Evolutionary conservation across 1,140 invertebrate species (phyloP), one percentile per base, ranked within the genome.

Genomic region (Procambarus clarkii): DNA sequence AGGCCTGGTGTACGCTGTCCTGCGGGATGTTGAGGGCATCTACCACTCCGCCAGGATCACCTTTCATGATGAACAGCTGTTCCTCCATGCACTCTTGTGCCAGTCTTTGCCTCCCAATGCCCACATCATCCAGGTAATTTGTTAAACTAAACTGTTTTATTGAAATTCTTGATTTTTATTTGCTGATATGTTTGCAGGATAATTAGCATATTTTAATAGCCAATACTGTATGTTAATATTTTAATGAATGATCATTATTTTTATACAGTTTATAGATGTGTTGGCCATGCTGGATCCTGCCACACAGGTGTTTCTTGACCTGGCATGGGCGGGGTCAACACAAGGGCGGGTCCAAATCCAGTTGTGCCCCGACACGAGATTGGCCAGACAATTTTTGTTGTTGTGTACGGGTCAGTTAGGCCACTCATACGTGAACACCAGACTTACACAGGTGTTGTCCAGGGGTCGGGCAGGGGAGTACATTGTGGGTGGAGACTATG

Each of bases 401-500:
- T 54, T 89, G 7, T 89, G 79, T 50, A 58, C 64, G 13, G 87
- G 87, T 8, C 64, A 82, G 46, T 24, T 18, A 24, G 87, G 87
- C 9, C 44, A 11, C 3, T 83, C 87, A 21, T 89, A 89, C 64
- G 21, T 7, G 1, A 60, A 76, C 79, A 64, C 87, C 0, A 34
- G 48, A 9, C 24, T 89, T 15, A 24, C 83, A 4, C 34, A 60
- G 21, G 87, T 89, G 11, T 76, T n/a, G 45, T 48, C 82, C 87
- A 89, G 60, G n/a, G 80, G 87, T 15, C 64, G 24, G 18, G 48
- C 71, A 18, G 82, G 45, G 8, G 87, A 89, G 46, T 24, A 45
- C 13, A n/a, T 89, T 2, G 64, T 54, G 7, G 87, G 87, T 21
- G 87, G 87, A 11, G 87, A 89, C 80, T 89, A 89, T 34, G 64